Evolutionary conservation across 2,888 invertebrate genomes (phyloP), one percentile per base, ranked within the genome.

Genomic region (Yponomeuta plumbellus): DNA sequence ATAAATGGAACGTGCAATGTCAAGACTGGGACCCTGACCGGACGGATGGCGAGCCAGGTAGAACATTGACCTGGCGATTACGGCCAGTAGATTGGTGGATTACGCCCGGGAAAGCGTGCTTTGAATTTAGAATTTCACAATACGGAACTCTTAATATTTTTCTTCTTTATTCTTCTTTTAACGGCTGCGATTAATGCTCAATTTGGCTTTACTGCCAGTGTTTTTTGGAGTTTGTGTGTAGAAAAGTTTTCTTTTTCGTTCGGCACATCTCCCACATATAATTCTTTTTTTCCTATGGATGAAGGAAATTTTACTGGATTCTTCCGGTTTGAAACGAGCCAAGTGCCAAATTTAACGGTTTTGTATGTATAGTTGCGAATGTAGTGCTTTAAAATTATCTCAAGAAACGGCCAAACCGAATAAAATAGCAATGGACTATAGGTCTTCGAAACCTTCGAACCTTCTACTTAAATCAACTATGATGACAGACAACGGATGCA

Each of bases 21-120:
- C 82, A 83, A 79, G 78, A 75, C 73, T 52, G 71, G 73, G 80
- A 80, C 84, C 86, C 78, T 84, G 85, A 84, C 84, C 84, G 83
- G 79, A 78, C 81, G 83, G 79, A 78, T 80, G 80, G 78, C 77
- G 77, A 71, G 66, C 17, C 44, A 11, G 44, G 69, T 66, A 72
- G 81, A 82, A 71, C 84, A 74, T 75, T 79, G 79, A 84, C 80
- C 84, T 74, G 70, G 71, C 64, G 76, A 80, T 80, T 75, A 79
- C 76, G 71, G 70, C n/a, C 72, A 72, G 70, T 69, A 80, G 78
- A 81, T 81, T 80, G 80, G 80, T 77, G 81, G 81, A 86, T 84
- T 83, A 81, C 77, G 77, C 79, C 79, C 79, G 75, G 76, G 73
- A 76, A 76, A 72, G 71, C 80, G 77, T 79, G 78, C 67, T 76